Evolutionary conservation across 2,888 invertebrate genomes (phyloP).

Genomic region (Gerris lacustris): DNA sequence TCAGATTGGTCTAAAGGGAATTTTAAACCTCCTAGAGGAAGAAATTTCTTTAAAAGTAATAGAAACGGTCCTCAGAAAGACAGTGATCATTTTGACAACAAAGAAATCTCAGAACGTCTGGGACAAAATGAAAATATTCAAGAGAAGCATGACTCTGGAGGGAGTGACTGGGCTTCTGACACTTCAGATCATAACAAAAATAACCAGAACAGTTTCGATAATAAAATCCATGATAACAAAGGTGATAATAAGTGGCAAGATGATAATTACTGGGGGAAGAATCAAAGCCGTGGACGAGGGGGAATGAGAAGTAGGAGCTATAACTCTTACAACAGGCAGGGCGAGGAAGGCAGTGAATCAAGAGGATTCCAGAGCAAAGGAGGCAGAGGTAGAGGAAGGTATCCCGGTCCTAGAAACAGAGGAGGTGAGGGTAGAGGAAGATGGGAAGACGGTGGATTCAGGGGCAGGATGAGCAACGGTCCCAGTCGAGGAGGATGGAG

Average conservation of each 20-base stretch:
- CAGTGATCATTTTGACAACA: slow-evolving; percentile 7
- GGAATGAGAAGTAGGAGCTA: not conserved
- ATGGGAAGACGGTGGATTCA: slow-evolving; percentile 32
- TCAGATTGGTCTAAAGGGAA: not conserved
- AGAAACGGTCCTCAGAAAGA: slow-evolving; percentile 17
- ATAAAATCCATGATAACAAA: not conserved
- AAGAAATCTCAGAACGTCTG: slow-evolving; percentile 4
- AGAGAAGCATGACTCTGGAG: not conserved
- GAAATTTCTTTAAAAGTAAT: slow-evolving; percentile 9
- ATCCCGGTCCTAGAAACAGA: slow-evolving; percentile 31
- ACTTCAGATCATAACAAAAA: slow-evolving; percentile 3
- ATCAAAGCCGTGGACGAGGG: slow-evolving; percentile 19
- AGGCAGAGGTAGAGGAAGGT: slow-evolving; percentile 35
- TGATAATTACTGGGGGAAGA: slow-evolving; percentile 9
- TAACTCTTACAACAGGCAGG: not conserved
- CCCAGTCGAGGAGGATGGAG: slow-evolving; percentile 35
- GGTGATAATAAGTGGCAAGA: not conserved
- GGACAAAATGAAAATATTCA: not conserved
- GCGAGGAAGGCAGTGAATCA: slow-evolving; percentile 31
- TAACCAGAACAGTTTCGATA: not conserved
- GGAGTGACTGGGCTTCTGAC: slow-evolving; percentile 15
- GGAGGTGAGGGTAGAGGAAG: slow-evolving; percentile 35
- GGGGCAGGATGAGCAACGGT: slow-evolving; percentile 35
- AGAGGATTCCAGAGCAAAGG: slow-evolving; percentile 28
- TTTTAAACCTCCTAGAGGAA: slow-evolving; percentile 2